phyloP scores from a whole-genome alignment of 2,888 invertebrate genomes.

The Molanna angustata region DNA sequence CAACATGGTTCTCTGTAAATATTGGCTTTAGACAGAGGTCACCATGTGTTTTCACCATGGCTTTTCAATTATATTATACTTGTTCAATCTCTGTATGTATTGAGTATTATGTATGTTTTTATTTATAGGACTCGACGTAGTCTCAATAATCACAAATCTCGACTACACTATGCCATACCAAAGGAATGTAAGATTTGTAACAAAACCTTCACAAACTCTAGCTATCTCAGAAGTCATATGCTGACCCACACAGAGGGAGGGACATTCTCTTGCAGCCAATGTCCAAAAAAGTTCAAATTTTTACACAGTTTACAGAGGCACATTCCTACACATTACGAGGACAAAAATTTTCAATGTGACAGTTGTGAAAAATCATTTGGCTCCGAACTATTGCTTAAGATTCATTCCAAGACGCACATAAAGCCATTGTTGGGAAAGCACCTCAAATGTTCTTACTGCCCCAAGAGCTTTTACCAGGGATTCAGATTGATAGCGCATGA shows the following conservation, averaged over 20 bases:
- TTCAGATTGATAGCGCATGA: constrained; percentile 47
- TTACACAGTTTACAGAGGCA: constrained; percentile 50
- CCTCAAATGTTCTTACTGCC: constrained; percentile 47
- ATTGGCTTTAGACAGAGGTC: too few species aligned
- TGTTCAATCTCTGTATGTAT: too few species aligned
- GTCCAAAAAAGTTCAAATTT: constrained; percentile 49
- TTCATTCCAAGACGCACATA: constrained; percentile 48
- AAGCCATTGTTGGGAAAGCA: constrained; percentile 42
- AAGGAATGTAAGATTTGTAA: constrained; percentile 39
- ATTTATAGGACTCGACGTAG: constrained; percentile 32
- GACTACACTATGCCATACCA: constrained; percentile 36
- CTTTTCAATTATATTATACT: too few species aligned
- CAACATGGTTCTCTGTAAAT: too few species aligned
- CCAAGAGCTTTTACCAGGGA: constrained; percentile 42
- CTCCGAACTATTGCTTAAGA: constrained; percentile 42
- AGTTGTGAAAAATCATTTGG: constrained; percentile 50
- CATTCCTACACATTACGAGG: constrained; percentile 48
- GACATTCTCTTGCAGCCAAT: constrained; percentile 43
- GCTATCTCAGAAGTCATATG: constrained; percentile 40
- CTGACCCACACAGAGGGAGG: constrained; percentile 37
- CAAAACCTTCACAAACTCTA: constrained; percentile 22
- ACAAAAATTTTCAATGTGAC: constrained; percentile 45
- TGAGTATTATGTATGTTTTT: too few species aligned
- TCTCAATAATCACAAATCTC: constrained; percentile 45
- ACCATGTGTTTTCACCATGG: too few species aligned